A percentile compares a stretch with the other conserved stretches of the same genome.
phyloP scores from a whole-genome alignment of 2,797 vertebrate genomes.

The Peromyscus eremicus region DNA sequence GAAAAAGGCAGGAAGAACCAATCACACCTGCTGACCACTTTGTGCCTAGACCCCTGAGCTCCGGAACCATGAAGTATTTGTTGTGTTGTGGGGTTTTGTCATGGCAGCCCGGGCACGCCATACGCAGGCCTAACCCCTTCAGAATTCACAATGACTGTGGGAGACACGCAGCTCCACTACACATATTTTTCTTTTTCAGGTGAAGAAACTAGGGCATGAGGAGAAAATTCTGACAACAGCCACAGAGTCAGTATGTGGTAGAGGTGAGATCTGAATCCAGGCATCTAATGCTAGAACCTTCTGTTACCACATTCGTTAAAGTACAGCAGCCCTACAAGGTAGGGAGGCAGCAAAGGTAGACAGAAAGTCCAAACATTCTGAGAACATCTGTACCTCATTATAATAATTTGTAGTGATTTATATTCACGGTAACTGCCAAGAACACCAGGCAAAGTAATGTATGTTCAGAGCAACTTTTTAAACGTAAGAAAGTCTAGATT shows the following conservation, averaged over 20 bases:
- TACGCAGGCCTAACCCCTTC: too few relatives aligned
- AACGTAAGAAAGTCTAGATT: neutral
- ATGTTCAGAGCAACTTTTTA: neutral
- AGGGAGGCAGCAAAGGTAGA: neutral
- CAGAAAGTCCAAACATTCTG: neutral
- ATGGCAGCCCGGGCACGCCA: accelerated
- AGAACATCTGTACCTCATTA: neutral
- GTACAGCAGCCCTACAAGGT: too few relatives aligned
- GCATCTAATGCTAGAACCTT: neutral
- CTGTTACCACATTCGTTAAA: neutral
- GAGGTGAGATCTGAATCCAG: neutral
- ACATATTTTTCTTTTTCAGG: neutral
- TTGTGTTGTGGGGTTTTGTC: neutral
- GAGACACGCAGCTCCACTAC: neutral
- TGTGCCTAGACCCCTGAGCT: neutral
- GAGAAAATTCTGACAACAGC: neutral
- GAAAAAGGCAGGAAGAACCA: neutral
- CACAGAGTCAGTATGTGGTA: neutral
- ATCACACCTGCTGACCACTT: neutral
- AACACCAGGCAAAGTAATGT: neutral
- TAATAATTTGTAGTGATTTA: neutral
- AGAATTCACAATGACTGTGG: too few relatives aligned
- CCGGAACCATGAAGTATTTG: neutral
- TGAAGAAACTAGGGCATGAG: neutral
- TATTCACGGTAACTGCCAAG: neutral